phyloP scores from a whole-genome alignment of 2,888 invertebrate species.

The Tridacna crocea region DNA sequence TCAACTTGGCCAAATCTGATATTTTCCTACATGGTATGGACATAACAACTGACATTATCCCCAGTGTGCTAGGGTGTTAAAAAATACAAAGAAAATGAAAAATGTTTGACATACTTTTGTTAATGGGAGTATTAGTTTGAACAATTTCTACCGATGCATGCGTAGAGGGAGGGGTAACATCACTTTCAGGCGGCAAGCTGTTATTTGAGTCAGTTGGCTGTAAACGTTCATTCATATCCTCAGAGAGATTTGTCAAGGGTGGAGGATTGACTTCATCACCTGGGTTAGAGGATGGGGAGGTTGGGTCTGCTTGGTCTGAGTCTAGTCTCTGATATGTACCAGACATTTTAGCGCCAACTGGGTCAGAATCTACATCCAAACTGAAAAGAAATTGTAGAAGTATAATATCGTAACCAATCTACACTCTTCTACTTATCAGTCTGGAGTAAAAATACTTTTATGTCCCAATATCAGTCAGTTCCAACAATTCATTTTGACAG shows the following conservation, averaged over 20 bases:
- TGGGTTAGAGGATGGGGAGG: constrained; percentile 32
- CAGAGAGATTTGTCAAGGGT: not conserved
- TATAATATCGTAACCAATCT: not conserved
- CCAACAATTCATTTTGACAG: no score
- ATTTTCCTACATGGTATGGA: no score
- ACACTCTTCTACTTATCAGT: no score
- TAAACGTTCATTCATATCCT: constrained; percentile 18
- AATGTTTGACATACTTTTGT: constrained; percentile 44
- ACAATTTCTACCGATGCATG: not conserved
- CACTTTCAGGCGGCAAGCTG: constrained; percentile 49
- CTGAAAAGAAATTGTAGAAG: constrained; percentile 45
- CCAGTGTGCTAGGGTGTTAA: no score
- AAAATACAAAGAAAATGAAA: not conserved
- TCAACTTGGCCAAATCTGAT: no score
- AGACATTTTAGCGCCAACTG: constrained; percentile 70
- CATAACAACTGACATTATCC: no score
- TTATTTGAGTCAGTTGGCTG: constrained; percentile 35
- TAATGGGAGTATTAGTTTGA: constrained; percentile 44
- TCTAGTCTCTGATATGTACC: constrained; percentile 74
- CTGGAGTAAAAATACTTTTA: no score
- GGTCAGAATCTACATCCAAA: constrained; percentile 67
- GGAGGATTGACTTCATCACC: constrained; percentile 42
- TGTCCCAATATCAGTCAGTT: no score
- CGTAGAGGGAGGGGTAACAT: constrained; percentile 39
- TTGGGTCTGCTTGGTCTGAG: constrained; percentile 43